A percentile compares a stretch with the other conserved stretches of the same genome.
Evolutionary conservation across 2,888 invertebrate species (phyloP).

Genomic region (Alloplasta piceator): DNA sequence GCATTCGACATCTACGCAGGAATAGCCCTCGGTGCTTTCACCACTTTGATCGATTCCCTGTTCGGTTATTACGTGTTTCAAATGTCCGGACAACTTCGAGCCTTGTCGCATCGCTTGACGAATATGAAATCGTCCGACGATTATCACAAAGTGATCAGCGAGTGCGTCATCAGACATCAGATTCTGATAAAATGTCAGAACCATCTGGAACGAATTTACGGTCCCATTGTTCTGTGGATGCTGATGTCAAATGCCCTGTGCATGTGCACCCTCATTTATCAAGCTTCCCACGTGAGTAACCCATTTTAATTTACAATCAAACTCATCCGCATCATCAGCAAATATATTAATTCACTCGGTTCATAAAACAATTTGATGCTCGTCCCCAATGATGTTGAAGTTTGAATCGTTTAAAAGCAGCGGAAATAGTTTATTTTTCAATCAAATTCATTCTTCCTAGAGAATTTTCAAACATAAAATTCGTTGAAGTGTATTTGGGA

Average conservation of each 20-base stretch:
- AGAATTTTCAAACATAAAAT: too few relatives aligned
- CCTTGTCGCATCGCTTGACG: slow-evolving; percentile 44
- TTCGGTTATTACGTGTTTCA: slow-evolving; percentile 63
- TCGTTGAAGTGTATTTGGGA: not conserved
- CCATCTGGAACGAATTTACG: slow-evolving; percentile 56
- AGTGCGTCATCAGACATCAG: slow-evolving; percentile 50
- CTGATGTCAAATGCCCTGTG: slow-evolving; percentile 46
- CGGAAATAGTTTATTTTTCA: not conserved
- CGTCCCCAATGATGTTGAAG: not conserved
- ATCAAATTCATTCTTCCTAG: slow-evolving; percentile 10
- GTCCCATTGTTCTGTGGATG: slow-evolving; percentile 58
- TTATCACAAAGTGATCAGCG: slow-evolving; percentile 27
- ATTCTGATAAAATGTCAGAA: slow-evolving; percentile 49
- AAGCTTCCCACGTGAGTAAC: slow-evolving; percentile 56
- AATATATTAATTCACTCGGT: not conserved
- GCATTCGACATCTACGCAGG: slow-evolving; percentile 47
- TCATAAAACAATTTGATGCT: not conserved
- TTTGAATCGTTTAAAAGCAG: too few relatives aligned
- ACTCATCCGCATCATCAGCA: not conserved
- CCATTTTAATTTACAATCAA: not conserved
- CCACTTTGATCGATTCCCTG: slow-evolving; percentile 47
- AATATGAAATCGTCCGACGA: slow-evolving; percentile 24
- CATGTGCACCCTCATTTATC: slow-evolving; percentile 60
- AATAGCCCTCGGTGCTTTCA: slow-evolving; percentile 18
- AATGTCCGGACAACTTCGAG: slow-evolving; percentile 58